Evolutionary conservation across 2,888 invertebrate species (phyloP).

Genomic region (Liodrosophila aerea): DNA sequence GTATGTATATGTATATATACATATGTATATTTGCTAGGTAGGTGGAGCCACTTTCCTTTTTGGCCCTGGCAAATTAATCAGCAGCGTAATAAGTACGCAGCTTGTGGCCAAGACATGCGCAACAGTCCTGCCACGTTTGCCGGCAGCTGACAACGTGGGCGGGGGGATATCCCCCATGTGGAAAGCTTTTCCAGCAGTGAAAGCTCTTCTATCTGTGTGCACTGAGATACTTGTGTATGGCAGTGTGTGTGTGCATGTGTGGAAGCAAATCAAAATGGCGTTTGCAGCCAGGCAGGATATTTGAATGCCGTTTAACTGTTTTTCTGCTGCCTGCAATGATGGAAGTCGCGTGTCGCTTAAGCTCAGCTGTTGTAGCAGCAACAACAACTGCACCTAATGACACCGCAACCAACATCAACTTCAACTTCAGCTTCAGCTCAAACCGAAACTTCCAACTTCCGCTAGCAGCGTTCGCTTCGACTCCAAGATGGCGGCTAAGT

Average conservation of each 20-base stretch:
- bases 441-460: background rate
- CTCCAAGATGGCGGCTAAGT: conserved; percentile 56
- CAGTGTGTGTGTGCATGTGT: conserved; percentile 21
- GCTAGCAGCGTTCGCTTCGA: background rate
- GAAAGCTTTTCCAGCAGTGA: conserved; percentile 34
- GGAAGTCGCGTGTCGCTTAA: conserved; percentile 63
- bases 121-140: conserved; percentile 51
- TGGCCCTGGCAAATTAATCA: conserved; percentile 74
- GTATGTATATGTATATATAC: no score
- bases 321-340: conserved; percentile 30
- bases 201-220: conserved; percentile 70
- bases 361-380: conserved; percentile 74
- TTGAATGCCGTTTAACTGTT: conserved; percentile 24
- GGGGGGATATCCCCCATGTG: conserved; percentile 46
- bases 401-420: conserved; percentile 21
- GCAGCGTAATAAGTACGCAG: conserved; percentile 67
- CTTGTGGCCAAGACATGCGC: conserved; percentile 76
- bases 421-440: background rate
- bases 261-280: conserved; percentile 69
- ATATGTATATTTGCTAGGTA: conserved; percentile 11
- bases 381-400: conserved; percentile 60
- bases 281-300: conserved; percentile 21
- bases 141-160: conserved; percentile 42
- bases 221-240: conserved; percentile 8
- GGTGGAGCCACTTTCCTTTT: conserved; percentile 71